Evolutionary conservation across 2,113 vertebrate species (phyloP).

Genomic region (Irena cyanogastra): DNA sequence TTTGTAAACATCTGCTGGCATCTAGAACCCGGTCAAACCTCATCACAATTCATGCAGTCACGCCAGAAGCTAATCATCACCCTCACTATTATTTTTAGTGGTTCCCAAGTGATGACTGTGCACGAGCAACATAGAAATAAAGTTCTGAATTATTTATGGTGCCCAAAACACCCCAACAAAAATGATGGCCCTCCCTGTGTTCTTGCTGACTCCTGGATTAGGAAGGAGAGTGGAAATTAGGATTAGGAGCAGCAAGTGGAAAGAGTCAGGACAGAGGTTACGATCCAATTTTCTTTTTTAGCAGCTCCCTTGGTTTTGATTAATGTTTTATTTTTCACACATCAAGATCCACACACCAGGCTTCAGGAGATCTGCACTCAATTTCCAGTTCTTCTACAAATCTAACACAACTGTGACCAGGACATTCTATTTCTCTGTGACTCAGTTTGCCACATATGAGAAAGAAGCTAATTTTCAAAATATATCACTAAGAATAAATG

Average conservation of each 20-base stretch:
- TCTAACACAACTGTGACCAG: neutral
- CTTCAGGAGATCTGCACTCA: neutral
- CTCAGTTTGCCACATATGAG: neutral
- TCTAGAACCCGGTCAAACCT: neutral
- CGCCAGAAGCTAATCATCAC: neutral
- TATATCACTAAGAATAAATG: neutral
- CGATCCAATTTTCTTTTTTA: neutral
- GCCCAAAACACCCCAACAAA: neutral
- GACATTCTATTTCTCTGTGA: neutral
- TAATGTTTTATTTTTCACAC: neutral
- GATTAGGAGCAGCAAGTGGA: neutral
- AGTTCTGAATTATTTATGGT: neutral
- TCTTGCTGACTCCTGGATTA: neutral
- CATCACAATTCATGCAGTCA: neutral
- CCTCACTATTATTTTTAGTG: neutral
- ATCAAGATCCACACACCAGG: neutral
- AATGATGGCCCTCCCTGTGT: neutral
- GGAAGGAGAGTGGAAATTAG: neutral
- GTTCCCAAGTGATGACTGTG: neutral
- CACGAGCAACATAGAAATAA: neutral
- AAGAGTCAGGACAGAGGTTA: neutral
- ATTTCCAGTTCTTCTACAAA: neutral
- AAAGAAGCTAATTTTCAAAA: neutral
- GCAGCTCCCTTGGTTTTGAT: neutral
- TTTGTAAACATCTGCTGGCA: neutral